Base-by-base conservation (phyloP, 2,113 vertebrate species). In the Herpailurus yagouaroundi region DNA sequence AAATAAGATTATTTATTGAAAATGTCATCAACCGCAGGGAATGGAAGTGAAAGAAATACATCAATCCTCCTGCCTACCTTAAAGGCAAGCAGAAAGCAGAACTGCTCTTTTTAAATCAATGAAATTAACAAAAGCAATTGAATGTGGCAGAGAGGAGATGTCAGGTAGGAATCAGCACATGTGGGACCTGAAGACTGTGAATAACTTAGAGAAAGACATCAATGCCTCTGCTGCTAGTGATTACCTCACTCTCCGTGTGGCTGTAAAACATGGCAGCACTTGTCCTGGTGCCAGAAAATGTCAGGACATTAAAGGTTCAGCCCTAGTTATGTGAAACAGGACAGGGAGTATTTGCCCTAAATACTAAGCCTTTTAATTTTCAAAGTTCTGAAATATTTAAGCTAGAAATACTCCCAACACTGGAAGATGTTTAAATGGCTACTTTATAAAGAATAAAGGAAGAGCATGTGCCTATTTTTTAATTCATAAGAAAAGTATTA, bases 401-500 rank as follows among this genome's bases (percentile, higher is more conserved):
- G 68, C n/a, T 52, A 94, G 94, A 96, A 96, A 97, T 90, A 92
- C 73, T 94, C 89, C 80, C 95, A 95, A 74, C 25, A 74, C 66
- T 74, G 69, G 25, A 81, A 73, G 50, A 68, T 77, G 52, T 93
- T 91, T 96, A 97, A 97, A 97, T 94, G 94, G 63, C 89, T 93
- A 45, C 89, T 95, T 91, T 84, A 89, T 94, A 87, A 83, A 89
- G 86, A 98, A 93, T 66, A 96, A 98, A 95, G 74, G 94, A 90
- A 97, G 74, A 87, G 19, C 64, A 31, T 52, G 19, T 66, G 66
- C 66, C 93, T 94, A 74, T 95, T 98, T 98, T 95, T 97, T 97
- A 97, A 98, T 96, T 98, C 96, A 98, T 93, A 97, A 79, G 87
- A 90, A 97, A 98, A 97, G 93, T 96, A 98, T 97, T 98, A 98